Percentiles rank a stretch among this genome's conserved stretches.
phyloP scores from a whole-genome alignment of 1,140 invertebrate species.

The Pararge aegeria region DNA sequence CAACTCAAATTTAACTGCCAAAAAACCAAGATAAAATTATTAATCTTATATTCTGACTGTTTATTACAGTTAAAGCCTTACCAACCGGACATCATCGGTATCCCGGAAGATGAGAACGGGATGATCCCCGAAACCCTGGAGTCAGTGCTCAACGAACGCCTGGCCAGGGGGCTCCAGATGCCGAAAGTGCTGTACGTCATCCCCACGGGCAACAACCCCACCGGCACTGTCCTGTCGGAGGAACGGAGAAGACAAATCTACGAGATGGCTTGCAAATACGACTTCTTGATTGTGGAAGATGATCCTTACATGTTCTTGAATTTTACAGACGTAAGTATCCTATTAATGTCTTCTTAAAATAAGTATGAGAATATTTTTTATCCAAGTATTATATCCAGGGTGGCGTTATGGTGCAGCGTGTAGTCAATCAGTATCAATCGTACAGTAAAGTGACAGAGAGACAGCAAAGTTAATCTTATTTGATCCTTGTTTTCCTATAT shows the following conservation, averaged over 20 bases:
- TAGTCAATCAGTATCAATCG: no score
- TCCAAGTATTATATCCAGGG: no score
- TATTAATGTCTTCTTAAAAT: no score
- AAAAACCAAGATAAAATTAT: no score
- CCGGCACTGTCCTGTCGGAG: constrained; percentile 83
- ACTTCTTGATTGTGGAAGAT: constrained; percentile 90
- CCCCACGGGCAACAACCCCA: constrained; percentile 85
- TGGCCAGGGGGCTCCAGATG: constrained; percentile 73
- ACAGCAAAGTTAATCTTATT: no score
- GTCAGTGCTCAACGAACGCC: constrained; percentile 39
- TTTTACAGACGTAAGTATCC: constrained; percentile 79
- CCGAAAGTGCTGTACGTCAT: constrained; percentile 83
- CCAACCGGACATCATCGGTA: constrained; percentile 52
- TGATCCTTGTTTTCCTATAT: no score
- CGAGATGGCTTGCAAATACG: constrained; percentile 86
- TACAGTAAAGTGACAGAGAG: no score
- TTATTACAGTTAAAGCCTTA: constrained; percentile 56
- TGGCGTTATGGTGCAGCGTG: no score
- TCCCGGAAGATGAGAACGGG: constrained; percentile 59
- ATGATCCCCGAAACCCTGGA: constrained; percentile 51
- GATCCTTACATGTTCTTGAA: constrained; percentile 91
- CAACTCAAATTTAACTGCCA: no score
- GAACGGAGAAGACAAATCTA: constrained; percentile 87
- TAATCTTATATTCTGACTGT: not conserved
- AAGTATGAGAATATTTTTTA: no score